phyloP scores from a whole-genome alignment of 2,113 vertebrate genomes.

The Lamprotornis superbus region DNA sequence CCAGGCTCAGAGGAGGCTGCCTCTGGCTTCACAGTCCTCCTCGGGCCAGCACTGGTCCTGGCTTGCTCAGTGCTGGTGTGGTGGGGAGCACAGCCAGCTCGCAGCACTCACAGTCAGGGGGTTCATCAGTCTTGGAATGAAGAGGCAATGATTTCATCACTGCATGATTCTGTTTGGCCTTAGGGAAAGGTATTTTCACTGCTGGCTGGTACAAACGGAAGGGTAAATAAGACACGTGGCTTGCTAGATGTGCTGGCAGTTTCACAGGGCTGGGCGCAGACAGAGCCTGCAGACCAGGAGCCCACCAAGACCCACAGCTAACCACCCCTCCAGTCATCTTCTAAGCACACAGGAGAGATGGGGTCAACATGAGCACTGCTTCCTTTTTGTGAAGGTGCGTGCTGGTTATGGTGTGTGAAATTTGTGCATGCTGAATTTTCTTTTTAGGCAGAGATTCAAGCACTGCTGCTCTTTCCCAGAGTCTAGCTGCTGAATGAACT shows the following conservation, averaged over 20 bases:
- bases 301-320: accelerated
- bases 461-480: background rate
- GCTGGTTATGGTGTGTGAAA: accelerated
- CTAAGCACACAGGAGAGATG: background rate
- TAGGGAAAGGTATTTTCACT: background rate
- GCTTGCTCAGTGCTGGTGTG: accelerated
- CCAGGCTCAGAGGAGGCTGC: background rate
- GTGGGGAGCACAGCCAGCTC: background rate
- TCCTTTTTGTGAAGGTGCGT: background rate
- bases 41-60: accelerated
- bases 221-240: background rate
- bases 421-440: background rate
- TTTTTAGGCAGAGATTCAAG: background rate
- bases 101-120: accelerated
- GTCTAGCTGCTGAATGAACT: background rate
- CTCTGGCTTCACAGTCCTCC: background rate
- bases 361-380: background rate
- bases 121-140: background rate
- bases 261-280: accelerated
- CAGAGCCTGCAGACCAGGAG: background rate
- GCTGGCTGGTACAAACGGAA: accelerated
- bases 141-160: background rate
- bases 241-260: accelerated
- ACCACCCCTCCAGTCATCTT: accelerated
- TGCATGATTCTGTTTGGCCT: background rate